Percentiles rank a stretch among this genome's conserved stretches.
Evolutionary conservation across 2,888 invertebrate genomes (phyloP).

Genomic region (Apamea monoglypha): DNA sequence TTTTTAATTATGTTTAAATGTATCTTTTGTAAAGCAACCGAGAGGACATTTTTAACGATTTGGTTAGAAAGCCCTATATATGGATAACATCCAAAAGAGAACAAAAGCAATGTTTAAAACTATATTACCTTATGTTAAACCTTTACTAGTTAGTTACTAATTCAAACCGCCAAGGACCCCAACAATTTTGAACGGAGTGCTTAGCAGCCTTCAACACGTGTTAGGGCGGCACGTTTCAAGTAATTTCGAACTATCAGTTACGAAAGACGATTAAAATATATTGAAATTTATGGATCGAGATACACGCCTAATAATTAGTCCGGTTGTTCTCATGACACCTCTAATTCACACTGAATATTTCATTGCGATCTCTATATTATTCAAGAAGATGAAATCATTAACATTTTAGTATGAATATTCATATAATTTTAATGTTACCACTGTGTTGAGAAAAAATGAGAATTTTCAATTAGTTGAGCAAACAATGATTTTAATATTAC

Average conservation of each 20-base stretch:
- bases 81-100: background rate
- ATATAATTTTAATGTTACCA: constrained; percentile 42
- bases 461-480: constrained; percentile 40
- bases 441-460: constrained; percentile 20
- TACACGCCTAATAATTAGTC: constrained; percentile 71
- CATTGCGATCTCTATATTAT: constrained; percentile 83
- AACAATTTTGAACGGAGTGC: constrained; percentile 10
- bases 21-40: background rate
- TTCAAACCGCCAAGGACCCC: constrained; percentile 30
- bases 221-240: constrained; percentile 54
- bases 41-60: background rate
- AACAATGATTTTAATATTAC: constrained; percentile 18
- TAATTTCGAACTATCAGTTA: constrained; percentile 54
- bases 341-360: constrained; percentile 86
- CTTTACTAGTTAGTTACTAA: background rate
- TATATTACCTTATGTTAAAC: background rate
- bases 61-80: background rate
- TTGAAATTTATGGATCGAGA: constrained; percentile 83
- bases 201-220: constrained; percentile 47
- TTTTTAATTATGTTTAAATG: background rate
- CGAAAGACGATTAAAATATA: constrained; percentile 66
- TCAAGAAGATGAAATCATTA: constrained; percentile 75
- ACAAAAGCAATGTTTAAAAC: background rate
- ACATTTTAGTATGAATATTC: constrained; percentile 64
- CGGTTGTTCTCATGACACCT: constrained; percentile 67